Percentiles rank a stretch among this genome's conserved stretches.
Conservation (phyloP, 2,888 invertebrate genomes). For the Galeopsomyia nigrocyanea region DNA sequence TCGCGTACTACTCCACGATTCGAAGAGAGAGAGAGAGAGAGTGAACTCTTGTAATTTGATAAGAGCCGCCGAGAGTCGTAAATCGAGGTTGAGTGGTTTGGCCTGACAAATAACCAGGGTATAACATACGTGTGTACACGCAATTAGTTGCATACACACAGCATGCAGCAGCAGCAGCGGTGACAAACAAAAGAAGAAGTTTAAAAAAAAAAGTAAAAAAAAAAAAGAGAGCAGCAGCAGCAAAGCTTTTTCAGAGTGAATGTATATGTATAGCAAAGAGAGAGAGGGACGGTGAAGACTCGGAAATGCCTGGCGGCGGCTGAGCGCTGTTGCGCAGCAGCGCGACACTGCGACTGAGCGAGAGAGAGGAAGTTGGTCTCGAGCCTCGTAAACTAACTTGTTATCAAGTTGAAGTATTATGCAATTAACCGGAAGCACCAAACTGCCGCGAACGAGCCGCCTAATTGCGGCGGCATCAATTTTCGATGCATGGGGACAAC, state of each 20-base stretch:
- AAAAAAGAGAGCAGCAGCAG: background rate
- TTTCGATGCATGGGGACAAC: constrained; percentile 32
- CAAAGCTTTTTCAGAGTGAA: background rate
- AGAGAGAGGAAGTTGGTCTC: constrained; percentile 13
- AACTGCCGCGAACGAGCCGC: constrained; percentile 49
- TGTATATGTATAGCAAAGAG: background rate
- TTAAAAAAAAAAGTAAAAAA: background rate
- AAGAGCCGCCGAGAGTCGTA: constrained; percentile 10
- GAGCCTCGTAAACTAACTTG: constrained; percentile 51
- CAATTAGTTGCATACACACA: background rate
- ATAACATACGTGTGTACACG: background rate
- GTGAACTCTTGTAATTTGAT: constrained; percentile 17
- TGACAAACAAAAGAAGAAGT: background rate
- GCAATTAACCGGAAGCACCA: constrained; percentile 54
- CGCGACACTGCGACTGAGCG: background rate
- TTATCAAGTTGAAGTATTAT: constrained; percentile 56
- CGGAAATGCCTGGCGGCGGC: constrained; percentile 11
- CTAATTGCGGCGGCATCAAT: constrained; percentile 50
- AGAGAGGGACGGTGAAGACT: background rate
- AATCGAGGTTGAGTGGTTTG: constrained; percentile 2
- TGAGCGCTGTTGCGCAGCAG: background rate
- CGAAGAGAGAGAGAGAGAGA: no score
- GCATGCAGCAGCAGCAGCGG: background rate
- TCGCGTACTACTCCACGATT: no score
- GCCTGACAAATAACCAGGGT: constrained; percentile 8